Percentiles rank a stretch among this genome's conserved stretches.
These are phyloP conservation scores for Labeo catla DNA, from an alignment of 2,113 vertebrate species.

Conservation along the genomic window DNA sequence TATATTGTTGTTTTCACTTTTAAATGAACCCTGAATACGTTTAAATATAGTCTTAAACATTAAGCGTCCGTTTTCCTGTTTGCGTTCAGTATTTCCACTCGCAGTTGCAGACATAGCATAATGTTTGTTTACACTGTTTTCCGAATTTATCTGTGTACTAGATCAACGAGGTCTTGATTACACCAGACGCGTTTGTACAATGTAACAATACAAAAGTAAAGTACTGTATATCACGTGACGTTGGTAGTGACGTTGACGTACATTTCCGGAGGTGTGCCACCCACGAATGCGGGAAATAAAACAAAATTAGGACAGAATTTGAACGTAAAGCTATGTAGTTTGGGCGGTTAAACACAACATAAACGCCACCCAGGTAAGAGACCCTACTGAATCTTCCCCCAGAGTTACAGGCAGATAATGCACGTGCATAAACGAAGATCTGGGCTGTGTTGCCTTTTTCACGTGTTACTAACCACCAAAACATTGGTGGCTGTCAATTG, in stretches of 20 bases:
- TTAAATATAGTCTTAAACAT: neutral
- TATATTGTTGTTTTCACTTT: no score
- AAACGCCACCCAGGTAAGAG: neutral
- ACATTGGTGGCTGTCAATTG: neutral
- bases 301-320: neutral
- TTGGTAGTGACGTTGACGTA: neutral
- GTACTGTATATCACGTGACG: neutral
- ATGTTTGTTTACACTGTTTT: neutral
- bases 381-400: neutral
- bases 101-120: neutral
- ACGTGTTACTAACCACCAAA: neutral
- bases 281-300: neutral
- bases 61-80: neutral
- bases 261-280: slow-evolving; percentile 11
- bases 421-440: neutral
- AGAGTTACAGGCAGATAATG: neutral
- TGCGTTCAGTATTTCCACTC: neutral
- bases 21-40: no score
- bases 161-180: neutral
- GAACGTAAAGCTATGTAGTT: neutral
- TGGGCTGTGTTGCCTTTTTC: neutral
- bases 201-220: neutral
- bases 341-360: neutral
- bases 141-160: neutral
- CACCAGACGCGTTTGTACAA: neutral